Percentiles rank a stretch among this genome's conserved stretches.
These are phyloP conservation scores for Eucera pruinosa DNA, from an alignment of 2,888 invertebrate species.

Conservation along the genomic window DNA sequence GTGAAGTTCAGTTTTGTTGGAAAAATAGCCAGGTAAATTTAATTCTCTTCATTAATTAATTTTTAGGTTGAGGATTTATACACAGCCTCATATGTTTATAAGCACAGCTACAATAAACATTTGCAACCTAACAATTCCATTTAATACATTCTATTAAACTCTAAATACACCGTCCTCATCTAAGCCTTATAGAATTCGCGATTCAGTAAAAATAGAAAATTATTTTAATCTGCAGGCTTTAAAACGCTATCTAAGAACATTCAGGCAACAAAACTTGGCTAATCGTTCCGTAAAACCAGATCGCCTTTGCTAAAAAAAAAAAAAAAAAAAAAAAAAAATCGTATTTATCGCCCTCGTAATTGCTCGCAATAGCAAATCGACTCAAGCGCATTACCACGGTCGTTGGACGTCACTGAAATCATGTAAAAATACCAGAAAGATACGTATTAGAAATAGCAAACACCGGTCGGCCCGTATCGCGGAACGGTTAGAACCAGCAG, in stretches of 20 bases:
- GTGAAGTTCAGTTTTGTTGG: no score
- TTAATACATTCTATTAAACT: no score
- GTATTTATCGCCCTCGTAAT: slow-evolving; percentile 1
- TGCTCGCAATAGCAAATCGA: slow-evolving; percentile 12
- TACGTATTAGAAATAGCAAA: slow-evolving; percentile 47
- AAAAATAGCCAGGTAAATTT: no score
- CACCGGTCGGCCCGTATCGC: slow-evolving; percentile 10
- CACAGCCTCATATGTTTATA: no score
- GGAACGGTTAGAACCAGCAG: slow-evolving; percentile 28
- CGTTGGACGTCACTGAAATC: background rate
- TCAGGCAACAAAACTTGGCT: background rate
- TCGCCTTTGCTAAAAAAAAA: background rate
- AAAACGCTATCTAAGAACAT: background rate
- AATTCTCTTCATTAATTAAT: no score
- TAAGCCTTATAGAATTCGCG: no score
- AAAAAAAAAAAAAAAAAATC: slow-evolving; percentile 9
- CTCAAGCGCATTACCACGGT: background rate
- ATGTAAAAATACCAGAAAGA: slow-evolving; percentile 30
- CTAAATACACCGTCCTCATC: no score
- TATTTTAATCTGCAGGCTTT: background rate
- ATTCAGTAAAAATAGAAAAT: no score
- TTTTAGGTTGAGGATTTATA: no score
- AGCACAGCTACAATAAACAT: no score
- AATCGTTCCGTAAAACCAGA: background rate
- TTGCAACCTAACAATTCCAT: no score